Evolutionary conservation across 2,113 vertebrate species (phyloP), one percentile per base, ranked within the genome.

Genomic region (Asarcornis scutulata): DNA sequence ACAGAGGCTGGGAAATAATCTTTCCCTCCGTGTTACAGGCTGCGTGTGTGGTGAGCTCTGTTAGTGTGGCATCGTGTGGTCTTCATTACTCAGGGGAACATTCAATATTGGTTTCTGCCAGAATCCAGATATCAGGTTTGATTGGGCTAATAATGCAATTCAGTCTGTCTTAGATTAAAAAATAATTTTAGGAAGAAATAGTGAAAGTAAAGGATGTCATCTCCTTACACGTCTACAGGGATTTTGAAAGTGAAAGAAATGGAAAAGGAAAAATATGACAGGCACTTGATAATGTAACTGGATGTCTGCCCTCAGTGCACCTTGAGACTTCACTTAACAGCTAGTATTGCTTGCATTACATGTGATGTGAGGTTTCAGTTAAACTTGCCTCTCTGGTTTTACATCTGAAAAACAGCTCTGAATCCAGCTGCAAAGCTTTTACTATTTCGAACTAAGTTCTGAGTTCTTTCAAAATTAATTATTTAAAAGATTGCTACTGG

Each of bases 241-340:
- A 62, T 86, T 92, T 77, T 68, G 64, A 92, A 94, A 96, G 31
- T 31, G 42, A 36, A 93, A 88, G 66, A 93, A 95, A 76, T 66
- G n/a, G 73, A 73, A 50, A 79, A 75, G 48, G 42, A 88, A 53
- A 88, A 92, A 75, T 84, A 50, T 64, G 80, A 84, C 63, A 87
- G 53, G 23, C 56, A 88, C 91, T 88, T 86, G 58, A 72, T 91
- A 86, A 87, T 60, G 53, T 76, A 75, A 84, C 81, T 84, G 12
- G 38, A 91, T 62, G 86, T 92, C 84, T 95, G 88, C 77, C 69
- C 69, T 95, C 73, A 29, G 40, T 82, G 50, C 58, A 91, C 86
- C 71, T 64, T 18, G 29, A 84, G 83, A 82, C 62, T 91, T 87
- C 74, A 56, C 73, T 94, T 93, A 84, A 89, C 74, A 91, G 79